phyloP scores from a whole-genome alignment of 2,888 invertebrate species.

The Pristionchus maxplancki region DNA sequence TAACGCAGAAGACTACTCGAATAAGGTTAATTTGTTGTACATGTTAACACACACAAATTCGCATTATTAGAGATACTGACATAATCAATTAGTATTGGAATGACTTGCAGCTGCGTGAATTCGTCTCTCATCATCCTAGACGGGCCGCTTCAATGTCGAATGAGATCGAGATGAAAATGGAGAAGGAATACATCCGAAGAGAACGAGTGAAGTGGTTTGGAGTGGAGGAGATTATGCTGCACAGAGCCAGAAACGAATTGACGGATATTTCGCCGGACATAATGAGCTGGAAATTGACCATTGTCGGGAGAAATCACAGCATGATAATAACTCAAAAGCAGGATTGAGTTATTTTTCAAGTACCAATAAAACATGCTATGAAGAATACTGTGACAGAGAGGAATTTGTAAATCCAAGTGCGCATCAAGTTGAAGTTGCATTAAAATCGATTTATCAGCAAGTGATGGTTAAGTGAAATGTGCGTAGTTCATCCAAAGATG shows the following conservation, averaged over 20 bases:
- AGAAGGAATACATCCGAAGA: not conserved
- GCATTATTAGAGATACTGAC: too few species aligned
- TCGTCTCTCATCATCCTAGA: not conserved
- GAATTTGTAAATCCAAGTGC: too few species aligned
- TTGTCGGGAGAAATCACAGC: too few species aligned
- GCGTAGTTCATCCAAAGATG: too few species aligned
- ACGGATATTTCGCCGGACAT: not conserved
- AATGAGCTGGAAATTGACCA: not conserved
- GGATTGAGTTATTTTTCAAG: too few species aligned
- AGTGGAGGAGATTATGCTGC: not conserved
- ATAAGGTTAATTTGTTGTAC: not conserved
- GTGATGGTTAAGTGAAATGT: too few species aligned
- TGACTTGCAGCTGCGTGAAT: not conserved
- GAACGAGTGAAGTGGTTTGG: not conserved
- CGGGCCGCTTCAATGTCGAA: not conserved
- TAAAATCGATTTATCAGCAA: too few species aligned
- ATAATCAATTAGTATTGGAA: not conserved
- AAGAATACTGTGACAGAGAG: too few species aligned
- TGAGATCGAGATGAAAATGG: not conserved
- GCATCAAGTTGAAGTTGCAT: too few species aligned
- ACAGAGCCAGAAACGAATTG: not conserved
- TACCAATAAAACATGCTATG: too few species aligned
- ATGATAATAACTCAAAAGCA: too few species aligned
- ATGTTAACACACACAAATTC: not conserved
- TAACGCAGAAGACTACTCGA: not conserved